These are phyloP conservation scores for Cetonia aurata DNA, from an alignment of 2,888 invertebrate species.

Conservation along the genomic window DNA sequence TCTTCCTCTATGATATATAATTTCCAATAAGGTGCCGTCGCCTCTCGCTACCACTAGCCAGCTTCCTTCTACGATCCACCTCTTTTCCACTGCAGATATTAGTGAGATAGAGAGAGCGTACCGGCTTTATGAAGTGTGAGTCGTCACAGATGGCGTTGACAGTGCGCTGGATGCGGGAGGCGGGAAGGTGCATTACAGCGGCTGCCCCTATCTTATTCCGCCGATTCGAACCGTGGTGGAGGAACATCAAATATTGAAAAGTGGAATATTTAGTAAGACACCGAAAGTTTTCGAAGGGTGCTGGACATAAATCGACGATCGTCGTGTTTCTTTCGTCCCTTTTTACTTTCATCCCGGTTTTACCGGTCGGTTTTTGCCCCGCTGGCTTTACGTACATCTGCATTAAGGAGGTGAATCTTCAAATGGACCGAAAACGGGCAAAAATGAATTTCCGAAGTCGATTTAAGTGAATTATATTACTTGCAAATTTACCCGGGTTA, in stretches of 20 bases:
- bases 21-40: slow-evolving; percentile 53
- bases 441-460: slow-evolving; percentile 29
- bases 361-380: background rate
- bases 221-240: slow-evolving; percentile 18
- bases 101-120: slow-evolving; percentile 52
- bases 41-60: slow-evolving; percentile 42
- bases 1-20: slow-evolving; percentile 53
- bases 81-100: slow-evolving; percentile 55
- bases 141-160: slow-evolving; percentile 65
- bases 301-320: slow-evolving; percentile 54
- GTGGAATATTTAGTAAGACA: slow-evolving; percentile 60
- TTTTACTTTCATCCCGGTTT: slow-evolving; percentile 14
- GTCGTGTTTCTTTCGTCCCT: slow-evolving; percentile 43
- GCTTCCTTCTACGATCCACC: slow-evolving; percentile 52
- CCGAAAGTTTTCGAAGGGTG: slow-evolving; percentile 54
- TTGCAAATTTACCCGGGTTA: slow-evolving; percentile 15
- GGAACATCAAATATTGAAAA: slow-evolving; percentile 65
- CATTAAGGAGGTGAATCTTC: slow-evolving; percentile 26
- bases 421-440: slow-evolving; percentile 35
- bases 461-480: slow-evolving; percentile 36
- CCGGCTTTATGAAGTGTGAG: slow-evolving; percentile 65
- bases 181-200: slow-evolving; percentile 34
- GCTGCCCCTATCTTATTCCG: slow-evolving; percentile 36
- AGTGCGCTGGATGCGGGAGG: slow-evolving; percentile 52
- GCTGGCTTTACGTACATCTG: slow-evolving; percentile 30